Percentiles rank a stretch among this genome's conserved stretches.
Evolutionary conservation across 2,113 vertebrate genomes (phyloP).

Genomic region (Microcebus tavaratra): DNA sequence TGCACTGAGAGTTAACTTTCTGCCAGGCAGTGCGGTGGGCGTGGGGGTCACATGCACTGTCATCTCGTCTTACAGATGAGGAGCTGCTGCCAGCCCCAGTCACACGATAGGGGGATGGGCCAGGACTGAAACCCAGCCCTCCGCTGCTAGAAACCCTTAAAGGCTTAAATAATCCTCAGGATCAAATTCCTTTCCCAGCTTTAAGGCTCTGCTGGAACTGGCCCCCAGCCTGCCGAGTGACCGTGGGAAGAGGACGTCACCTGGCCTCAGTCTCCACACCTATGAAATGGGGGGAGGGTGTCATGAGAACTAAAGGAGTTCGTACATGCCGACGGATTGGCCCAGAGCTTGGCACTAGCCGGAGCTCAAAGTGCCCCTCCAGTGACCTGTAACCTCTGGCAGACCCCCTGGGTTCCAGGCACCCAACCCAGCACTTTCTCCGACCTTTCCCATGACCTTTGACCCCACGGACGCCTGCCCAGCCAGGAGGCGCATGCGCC

Average conservation of each 20-base stretch:
- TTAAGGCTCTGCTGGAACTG: neutral
- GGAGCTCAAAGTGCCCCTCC: neutral
- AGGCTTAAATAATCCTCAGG: neutral
- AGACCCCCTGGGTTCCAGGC: neutral
- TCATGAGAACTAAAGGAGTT: neutral
- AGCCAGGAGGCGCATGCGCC: constrained; percentile 51
- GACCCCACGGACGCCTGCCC: neutral
- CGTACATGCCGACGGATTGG: no score
- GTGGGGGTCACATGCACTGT: neutral
- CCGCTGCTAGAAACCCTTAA: neutral
- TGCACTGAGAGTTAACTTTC: accelerated
- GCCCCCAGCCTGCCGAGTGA: neutral
- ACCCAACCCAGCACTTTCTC: neutral
- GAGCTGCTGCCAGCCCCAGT: neutral
- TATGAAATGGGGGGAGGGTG: neutral
- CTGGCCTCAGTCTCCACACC: neutral
- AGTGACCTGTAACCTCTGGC: neutral
- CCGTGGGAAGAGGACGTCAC: neutral
- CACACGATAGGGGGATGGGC: neutral
- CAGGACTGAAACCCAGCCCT: neutral
- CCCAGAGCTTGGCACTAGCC: neutral
- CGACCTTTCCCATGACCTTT: constrained; percentile 20
- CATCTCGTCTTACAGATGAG: neutral
- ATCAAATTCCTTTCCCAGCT: neutral
- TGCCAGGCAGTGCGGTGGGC: neutral